Evolutionary conservation across 1,140 invertebrate species (phyloP), one percentile per base, ranked within the genome.

Genomic region (Diorhabda carinulata): DNA sequence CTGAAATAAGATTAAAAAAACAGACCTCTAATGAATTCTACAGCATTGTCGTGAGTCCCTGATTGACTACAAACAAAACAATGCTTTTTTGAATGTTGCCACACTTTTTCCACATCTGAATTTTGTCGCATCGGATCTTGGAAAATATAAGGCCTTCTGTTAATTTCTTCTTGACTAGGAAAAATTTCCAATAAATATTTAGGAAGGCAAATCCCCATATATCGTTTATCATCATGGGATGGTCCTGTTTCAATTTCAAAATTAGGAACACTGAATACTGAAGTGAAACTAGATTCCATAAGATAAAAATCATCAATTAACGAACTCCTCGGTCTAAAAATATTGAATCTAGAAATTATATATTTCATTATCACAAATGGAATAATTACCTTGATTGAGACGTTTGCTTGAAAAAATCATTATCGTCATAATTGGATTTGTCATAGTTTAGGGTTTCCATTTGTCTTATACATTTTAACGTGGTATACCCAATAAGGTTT

Each of bases 151-250:
- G 56, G 57, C 66, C 65, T 42, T 25, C 47, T 63, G 44, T 9
- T 40, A 8, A 62, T 45, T 70, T 66, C 57, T 69, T 83, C 80
- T 41, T 84, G 81, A 76, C 82, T 81, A 5, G 91, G 89, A 79
- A 94, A 93, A 64, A 95, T 83, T 57, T 87, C 85, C 4, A 83
- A 80, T 2, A 93, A 81, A 75, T 87, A 86, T 67, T 85, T 83
- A 2, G 93, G 93, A 75, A 95, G 81, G 81, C 89, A 89, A 56
- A 96, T 90, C 42, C 94, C 93, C 83, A 92, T 87, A 77, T 92
- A 93, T 73, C 82, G 86, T 59, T 81, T 72, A 45, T 83, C 83
- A 69, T 72, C 78, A 9, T 77, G 74, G 57, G 78, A 74, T 58
- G 52, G 41, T 47, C 61, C 58, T 42, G 72, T 70, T 61, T 75